Conservation (phyloP, 35 echinoderm and acorn worm genomes). For the Heliocidaris tuberculata region DNA sequence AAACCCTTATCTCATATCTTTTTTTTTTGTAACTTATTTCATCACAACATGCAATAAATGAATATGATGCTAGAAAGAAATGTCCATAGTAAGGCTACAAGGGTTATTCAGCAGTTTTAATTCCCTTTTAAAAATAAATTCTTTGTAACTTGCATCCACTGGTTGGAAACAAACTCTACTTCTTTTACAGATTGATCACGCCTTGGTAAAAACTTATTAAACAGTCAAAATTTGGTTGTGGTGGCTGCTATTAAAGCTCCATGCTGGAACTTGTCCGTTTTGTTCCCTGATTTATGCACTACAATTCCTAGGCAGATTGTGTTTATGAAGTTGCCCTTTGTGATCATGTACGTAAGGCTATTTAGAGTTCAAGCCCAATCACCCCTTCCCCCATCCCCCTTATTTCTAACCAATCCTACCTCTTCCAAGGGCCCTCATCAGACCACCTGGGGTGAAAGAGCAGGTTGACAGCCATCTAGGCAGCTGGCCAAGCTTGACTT, state of each 20-base stretch:
- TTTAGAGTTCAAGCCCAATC: neutral
- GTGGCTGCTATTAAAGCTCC: neutral
- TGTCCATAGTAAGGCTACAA: too few relatives aligned
- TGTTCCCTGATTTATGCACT: neutral
- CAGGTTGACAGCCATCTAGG: constrained; percentile 61
- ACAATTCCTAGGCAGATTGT: neutral
- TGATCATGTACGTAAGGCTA: neutral
- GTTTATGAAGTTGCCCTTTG: neutral
- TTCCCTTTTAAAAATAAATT: too few relatives aligned
- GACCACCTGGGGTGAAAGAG: constrained; percentile 53
- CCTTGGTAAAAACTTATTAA: too few relatives aligned
- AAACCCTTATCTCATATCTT: neutral
- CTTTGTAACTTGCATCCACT: too few relatives aligned
- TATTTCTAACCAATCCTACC: constrained; percentile 29
- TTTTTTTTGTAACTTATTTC: too few relatives aligned
- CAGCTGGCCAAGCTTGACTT: constrained; percentile 69
- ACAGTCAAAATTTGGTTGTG: neutral
- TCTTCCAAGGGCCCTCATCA: constrained; percentile 53
- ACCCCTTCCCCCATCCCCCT: neutral
- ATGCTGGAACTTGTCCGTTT: neutral
- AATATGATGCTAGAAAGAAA: too few relatives aligned
- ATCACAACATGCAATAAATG: neutral
- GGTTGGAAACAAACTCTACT: too few relatives aligned
- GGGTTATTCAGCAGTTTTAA: too few relatives aligned
- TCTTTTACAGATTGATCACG: too few relatives aligned